Percentiles rank a stretch among this genome's conserved stretches.
Evolutionary conservation across 2,888 invertebrate genomes (phyloP).

Genomic region (Meandrusa payeni): DNA sequence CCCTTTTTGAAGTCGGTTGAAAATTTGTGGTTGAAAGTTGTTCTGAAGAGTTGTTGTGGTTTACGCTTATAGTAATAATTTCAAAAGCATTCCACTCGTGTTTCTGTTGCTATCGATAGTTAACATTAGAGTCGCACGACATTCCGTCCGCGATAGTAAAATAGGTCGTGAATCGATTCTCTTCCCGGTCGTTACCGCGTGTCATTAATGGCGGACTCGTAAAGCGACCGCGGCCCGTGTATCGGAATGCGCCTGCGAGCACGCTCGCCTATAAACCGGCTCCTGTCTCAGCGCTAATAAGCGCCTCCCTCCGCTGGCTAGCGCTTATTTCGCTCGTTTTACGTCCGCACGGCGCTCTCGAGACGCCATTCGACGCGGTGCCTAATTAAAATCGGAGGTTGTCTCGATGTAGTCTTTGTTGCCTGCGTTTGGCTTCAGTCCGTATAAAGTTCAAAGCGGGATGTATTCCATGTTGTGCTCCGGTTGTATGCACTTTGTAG

Average conservation of each 20-base stretch:
- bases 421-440: conserved; percentile 22
- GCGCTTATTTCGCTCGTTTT: conserved; percentile 42
- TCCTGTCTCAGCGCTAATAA: conserved; percentile 45
- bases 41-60: too few species aligned
- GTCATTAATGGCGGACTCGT: conserved; percentile 64
- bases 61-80: too few species aligned
- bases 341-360: conserved; percentile 35
- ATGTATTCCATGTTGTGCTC: conserved; percentile 12
- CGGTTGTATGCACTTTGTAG: conserved; percentile 17
- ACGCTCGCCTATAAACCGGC: conserved; percentile 55
- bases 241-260: conserved; percentile 65
- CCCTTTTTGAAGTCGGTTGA: too few species aligned
- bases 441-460: conserved; percentile 21
- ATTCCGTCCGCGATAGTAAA: conserved; percentile 51
- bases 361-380: conserved; percentile 48
- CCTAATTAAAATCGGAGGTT: conserved; percentile 55
- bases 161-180: conserved; percentile 66
- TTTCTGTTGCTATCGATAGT: conserved; percentile 22
- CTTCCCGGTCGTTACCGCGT: conserved; percentile 68
- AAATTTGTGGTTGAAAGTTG: too few species aligned
- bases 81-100: too few species aligned
- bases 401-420: conserved; percentile 38
- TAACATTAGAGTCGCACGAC: conserved; percentile 28
- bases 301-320: conserved; percentile 43
- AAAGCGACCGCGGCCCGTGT: conserved; percentile 60